Evolutionary conservation across 2,888 invertebrate species (phyloP).

Genomic region (Pyralis farinalis): DNA sequence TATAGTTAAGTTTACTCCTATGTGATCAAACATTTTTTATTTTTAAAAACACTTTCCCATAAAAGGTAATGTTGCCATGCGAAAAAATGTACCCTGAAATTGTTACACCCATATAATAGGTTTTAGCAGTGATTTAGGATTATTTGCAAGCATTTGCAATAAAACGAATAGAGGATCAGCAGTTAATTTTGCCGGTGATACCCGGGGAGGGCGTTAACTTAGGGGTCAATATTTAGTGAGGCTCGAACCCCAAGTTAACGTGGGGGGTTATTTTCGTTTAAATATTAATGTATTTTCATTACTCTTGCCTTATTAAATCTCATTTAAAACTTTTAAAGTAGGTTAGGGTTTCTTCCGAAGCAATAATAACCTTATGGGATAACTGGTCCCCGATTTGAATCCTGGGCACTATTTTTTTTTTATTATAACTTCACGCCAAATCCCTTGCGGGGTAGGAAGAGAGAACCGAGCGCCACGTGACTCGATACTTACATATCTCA

Average conservation of each 20-base stretch:
- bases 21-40: too few relatives aligned
- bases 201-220: slow-evolving; percentile 2
- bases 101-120: slow-evolving; percentile 47
- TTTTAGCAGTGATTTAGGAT: slow-evolving; percentile 67
- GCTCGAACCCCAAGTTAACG: neutral
- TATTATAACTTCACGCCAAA: too few relatives aligned
- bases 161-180: slow-evolving; percentile 63
- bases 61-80: slow-evolving; percentile 18
- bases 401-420: too few relatives aligned
- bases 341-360: too few relatives aligned
- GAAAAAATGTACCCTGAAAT: slow-evolving; percentile 26
- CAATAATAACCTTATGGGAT: too few relatives aligned
- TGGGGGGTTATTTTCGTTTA: neutral
- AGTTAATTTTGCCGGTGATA: slow-evolving; percentile 56
- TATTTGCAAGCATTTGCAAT: slow-evolving; percentile 65
- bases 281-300: neutral
- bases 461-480: too few relatives aligned
- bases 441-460: too few relatives aligned
- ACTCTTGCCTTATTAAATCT: too few relatives aligned
- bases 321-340: too few relatives aligned
- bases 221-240: neutral
- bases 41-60: slow-evolving; percentile 15
- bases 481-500: too few relatives aligned
- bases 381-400: too few relatives aligned
- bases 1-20: too few relatives aligned